Percentiles rank a stretch among this genome's conserved stretches.
Conservation (phyloP, 2,888 invertebrate genomes). For the Volucella bombylans region DNA sequence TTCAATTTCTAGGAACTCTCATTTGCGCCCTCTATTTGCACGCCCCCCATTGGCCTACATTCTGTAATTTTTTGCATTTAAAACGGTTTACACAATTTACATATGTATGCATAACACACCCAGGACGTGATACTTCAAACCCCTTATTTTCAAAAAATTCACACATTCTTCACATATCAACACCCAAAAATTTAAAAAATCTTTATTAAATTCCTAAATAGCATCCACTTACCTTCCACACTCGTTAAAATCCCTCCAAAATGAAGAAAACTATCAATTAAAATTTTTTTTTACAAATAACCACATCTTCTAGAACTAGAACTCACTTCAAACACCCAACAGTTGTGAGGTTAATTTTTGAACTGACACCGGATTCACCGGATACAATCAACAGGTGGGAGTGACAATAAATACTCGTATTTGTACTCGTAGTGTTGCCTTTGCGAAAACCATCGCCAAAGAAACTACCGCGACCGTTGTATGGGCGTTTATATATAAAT, state of each 20-base stretch:
- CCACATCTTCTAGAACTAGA: neutral
- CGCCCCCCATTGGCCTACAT: neutral
- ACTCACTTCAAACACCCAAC: constrained; percentile 43
- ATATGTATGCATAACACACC: no score
- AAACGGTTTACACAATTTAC: no score
- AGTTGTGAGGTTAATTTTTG: constrained; percentile 58
- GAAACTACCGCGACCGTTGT: constrained; percentile 2
- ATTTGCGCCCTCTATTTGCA: neutral
- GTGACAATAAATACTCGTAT: neutral
- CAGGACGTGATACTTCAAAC: no score
- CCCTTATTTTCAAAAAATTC: neutral
- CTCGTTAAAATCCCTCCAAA: neutral
- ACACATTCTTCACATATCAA: no score
- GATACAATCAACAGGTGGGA: constrained; percentile 52
- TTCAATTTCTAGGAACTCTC: constrained; percentile 5
- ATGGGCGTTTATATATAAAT: constrained; percentile 1
- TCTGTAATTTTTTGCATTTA: neutral
- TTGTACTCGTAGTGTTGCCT: constrained; percentile 44
- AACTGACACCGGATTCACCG: constrained; percentile 54
- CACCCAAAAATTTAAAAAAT: no score
- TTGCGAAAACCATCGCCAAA: constrained; percentile 3
- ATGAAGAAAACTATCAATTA: neutral
- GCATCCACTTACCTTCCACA: constrained; percentile 38
- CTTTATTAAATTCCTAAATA: no score
- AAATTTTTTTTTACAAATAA: neutral